These are phyloP conservation scores for Poecilobothrus nobilitatus DNA, from an alignment of 2,888 invertebrate genomes.

Conservation along the genomic window DNA sequence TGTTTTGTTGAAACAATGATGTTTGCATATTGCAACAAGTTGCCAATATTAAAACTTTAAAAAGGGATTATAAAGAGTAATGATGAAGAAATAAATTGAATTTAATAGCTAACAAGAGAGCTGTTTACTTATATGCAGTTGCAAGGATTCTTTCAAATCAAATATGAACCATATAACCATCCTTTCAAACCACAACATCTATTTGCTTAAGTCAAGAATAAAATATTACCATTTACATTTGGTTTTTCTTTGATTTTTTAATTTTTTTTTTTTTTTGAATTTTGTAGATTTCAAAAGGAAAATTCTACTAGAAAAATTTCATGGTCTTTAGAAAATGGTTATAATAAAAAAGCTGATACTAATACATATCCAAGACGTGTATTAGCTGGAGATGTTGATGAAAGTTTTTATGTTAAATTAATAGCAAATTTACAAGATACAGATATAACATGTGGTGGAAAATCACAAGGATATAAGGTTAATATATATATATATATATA, in stretches of 20 bases:
- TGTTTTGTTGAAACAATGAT: neutral
- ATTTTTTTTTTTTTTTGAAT: neutral
- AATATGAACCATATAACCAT: too few species aligned
- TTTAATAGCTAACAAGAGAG: too few species aligned
- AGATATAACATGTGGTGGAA: slow-evolving; percentile 19
- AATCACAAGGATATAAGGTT: slow-evolving; percentile 31
- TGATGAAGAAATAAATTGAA: neutral
- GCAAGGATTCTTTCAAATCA: too few species aligned
- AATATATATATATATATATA: neutral
- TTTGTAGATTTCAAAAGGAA: neutral
- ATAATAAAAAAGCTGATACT: slow-evolving; percentile 16
- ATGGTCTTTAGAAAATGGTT: slow-evolving; percentile 30
- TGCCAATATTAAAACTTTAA: neutral
- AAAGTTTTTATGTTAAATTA: slow-evolving; percentile 12
- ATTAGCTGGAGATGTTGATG: slow-evolving; percentile 15
- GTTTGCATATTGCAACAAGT: neutral
- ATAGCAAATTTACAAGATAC: slow-evolving; percentile 6
- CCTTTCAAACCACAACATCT: too few species aligned
- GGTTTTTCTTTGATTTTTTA: neutral
- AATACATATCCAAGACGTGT: slow-evolving; percentile 14
- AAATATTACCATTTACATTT: neutral
- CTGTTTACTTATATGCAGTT: too few species aligned
- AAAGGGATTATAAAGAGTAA: neutral
- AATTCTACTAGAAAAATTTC: neutral
- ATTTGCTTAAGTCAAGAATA: neutral